Evolutionary conservation across 2,888 invertebrate genomes (phyloP).

Genomic region (Mongoloraphidia duomilia): DNA sequence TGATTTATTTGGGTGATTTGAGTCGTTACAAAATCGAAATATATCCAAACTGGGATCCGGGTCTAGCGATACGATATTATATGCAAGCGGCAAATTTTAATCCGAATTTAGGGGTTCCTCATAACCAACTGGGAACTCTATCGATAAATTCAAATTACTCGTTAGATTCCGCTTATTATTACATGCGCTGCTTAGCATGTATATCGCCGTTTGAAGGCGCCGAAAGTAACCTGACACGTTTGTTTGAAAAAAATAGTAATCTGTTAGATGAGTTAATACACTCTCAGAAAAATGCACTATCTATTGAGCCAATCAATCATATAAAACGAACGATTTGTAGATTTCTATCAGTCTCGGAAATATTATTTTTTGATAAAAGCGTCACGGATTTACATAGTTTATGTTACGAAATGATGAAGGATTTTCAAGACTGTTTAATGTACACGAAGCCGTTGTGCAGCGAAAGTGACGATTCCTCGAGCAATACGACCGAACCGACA

Average conservation of each 20-base stretch:
- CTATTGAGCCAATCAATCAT: conserved; percentile 29
- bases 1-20: conserved; percentile 82
- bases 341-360: conserved; percentile 43
- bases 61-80: conserved; percentile 70
- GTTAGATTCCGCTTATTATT: conserved; percentile 79
- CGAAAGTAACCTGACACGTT: conserved; percentile 66
- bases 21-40: conserved; percentile 74
- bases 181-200: conserved; percentile 70
- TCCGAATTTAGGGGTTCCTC: conserved; percentile 75
- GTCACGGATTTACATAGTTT: conserved; percentile 48
- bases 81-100: conserved; percentile 66
- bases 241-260: conserved; percentile 53
- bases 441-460: conserved; percentile 31
- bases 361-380: conserved; percentile 48
- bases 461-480: conserved; percentile 36
- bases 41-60: conserved; percentile 50
- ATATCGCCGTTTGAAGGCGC: conserved; percentile 78
- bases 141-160: conserved; percentile 66
- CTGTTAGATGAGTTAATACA: conserved; percentile 36
- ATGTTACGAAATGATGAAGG: conserved; percentile 54
- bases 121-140: conserved; percentile 86
- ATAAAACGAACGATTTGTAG: conserved; percentile 34
- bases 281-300: conserved; percentile 23
- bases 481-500: conserved; percentile 35
- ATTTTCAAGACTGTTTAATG: conserved; percentile 57